Evolutionary conservation across 1,140 invertebrate genomes (phyloP), one percentile per base, ranked within the genome.

Genomic region (Odontomachus brunneus): DNA sequence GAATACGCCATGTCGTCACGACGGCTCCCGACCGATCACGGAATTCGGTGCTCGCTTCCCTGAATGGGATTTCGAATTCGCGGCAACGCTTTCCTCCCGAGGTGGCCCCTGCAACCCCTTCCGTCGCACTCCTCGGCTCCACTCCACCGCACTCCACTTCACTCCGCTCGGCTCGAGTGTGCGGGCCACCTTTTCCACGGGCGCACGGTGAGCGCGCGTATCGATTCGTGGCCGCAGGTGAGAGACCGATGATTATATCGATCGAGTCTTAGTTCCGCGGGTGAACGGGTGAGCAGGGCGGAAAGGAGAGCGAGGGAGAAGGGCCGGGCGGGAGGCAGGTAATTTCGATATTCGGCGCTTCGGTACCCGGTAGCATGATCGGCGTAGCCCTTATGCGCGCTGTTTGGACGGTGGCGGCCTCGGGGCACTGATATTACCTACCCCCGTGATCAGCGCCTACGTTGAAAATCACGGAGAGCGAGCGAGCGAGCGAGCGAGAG

Each of bases 171-270:
- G 12, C 67, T 44, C 38, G 38, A 29, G 17, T 49, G 51, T 26
- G 48, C 73, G 74, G 48, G 74, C 53, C 38, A 69, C 80, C 71
- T 86, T 86, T 86, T 85, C 85, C 71, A 82, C 78, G 62, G n/a
- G 60, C 59, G 57, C 48, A 53, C 63, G n/a, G 33, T 82, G 57
- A 71, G 51, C 63, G 53, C 59, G 74, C 51, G 75, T 85, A 89
- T 91, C 84, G 84, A 82, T 89, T 90, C 83, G 86, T 84, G 75
- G 84, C 88, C 88, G 87, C 90, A 91, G 91, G 91, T 91, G 91
- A 91, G 89, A 93, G 89, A 93, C 92, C 91, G 90, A 90, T 93
- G 92, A 93, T 94, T 94, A 94, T 89, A 92, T 91, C 91, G 91
- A 88, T 91, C 87, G 88, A 89, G 80, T 83, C 86, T 89, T 83